Percentiles rank a stretch among this genome's conserved stretches.
Evolutionary conservation across 2,888 invertebrate genomes (phyloP).

Genomic region (Trachelus tabidus): DNA sequence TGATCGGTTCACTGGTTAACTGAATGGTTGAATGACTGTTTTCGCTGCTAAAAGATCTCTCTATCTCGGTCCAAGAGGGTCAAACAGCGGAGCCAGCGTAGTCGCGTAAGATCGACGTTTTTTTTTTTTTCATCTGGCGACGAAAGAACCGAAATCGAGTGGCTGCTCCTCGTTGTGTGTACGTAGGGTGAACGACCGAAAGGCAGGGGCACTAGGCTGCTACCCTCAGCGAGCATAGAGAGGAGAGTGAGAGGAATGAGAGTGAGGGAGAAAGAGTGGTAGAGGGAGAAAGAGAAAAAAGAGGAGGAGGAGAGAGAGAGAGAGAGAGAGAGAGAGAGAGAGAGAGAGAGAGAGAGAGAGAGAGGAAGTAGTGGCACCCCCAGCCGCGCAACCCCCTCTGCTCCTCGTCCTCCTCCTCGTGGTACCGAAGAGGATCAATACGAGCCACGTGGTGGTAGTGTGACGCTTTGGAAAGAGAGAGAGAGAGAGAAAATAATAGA

Average conservation of each 20-base stretch:
- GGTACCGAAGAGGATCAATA: conserved; percentile 62
- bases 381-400: background rate
- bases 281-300: conserved; percentile 10
- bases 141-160: conserved; percentile 1
- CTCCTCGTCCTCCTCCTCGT: conserved; percentile 34
- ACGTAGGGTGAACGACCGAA: conserved; percentile 60
- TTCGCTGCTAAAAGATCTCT: background rate
- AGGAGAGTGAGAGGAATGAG: conserved; percentile 27
- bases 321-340: conserved; percentile 19
- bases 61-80: background rate
- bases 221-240: conserved; percentile 55
- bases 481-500: conserved; percentile 15
- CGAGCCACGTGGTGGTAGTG: conserved; percentile 62
- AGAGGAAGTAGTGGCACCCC: conserved; percentile 18
- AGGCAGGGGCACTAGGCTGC: conserved; percentile 65
- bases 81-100: background rate
- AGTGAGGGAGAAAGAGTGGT: too few species aligned
- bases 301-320: conserved; percentile 9
- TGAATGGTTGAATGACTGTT: background rate
- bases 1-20: background rate
- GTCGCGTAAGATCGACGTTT: background rate
- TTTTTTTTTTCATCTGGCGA: background rate
- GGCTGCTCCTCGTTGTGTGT: conserved; percentile 14
- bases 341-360: conserved; percentile 14
- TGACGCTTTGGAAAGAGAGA: conserved; percentile 43